Percentiles rank a stretch among this genome's conserved stretches.
These are phyloP conservation scores for Trichomycterus rosablanca DNA, from an alignment of 2,113 vertebrate species.

Conservation along the genomic window DNA sequence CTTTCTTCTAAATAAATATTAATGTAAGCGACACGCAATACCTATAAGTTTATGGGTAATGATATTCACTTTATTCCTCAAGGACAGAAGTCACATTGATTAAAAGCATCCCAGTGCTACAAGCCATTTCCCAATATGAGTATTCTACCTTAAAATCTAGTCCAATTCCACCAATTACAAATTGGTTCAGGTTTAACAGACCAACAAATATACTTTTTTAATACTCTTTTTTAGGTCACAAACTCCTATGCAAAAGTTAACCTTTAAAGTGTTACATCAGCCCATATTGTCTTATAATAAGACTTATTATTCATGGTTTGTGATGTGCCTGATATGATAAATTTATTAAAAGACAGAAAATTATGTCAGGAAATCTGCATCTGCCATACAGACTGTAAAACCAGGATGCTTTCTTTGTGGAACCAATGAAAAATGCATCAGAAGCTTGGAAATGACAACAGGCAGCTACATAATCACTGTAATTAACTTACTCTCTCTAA, in stretches of 20 bases:
- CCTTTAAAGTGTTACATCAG: too few species aligned
- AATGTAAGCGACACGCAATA: constrained; percentile 66
- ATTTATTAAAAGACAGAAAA: constrained; percentile 20
- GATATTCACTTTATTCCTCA: constrained; percentile 76
- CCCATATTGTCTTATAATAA: too few species aligned
- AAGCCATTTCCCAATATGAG: constrained; percentile 57
- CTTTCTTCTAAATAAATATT: constrained; percentile 72
- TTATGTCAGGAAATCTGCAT: not conserved
- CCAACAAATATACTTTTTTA: constrained; percentile 18
- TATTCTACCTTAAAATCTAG: constrained; percentile 39
- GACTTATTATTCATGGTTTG: too few species aligned
- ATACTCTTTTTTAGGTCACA: constrained; percentile 22
- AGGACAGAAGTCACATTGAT: constrained; percentile 70
- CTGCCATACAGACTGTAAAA: not conserved
- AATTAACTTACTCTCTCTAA: constrained; percentile 38
- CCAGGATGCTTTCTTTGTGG: not conserved
- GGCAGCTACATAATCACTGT: constrained; percentile 37
- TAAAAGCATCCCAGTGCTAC: constrained; percentile 59
- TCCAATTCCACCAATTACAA: constrained; percentile 24
- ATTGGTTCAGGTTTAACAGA: constrained; percentile 11
- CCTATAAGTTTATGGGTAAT: constrained; percentile 76
- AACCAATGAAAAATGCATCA: constrained; percentile 14
- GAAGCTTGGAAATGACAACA: constrained; percentile 22
- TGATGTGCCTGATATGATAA: not conserved
- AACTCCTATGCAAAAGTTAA: constrained; percentile 1